Evolutionary conservation across 2,113 vertebrate species (phyloP).

Genomic region (Crocuta crocuta): DNA sequence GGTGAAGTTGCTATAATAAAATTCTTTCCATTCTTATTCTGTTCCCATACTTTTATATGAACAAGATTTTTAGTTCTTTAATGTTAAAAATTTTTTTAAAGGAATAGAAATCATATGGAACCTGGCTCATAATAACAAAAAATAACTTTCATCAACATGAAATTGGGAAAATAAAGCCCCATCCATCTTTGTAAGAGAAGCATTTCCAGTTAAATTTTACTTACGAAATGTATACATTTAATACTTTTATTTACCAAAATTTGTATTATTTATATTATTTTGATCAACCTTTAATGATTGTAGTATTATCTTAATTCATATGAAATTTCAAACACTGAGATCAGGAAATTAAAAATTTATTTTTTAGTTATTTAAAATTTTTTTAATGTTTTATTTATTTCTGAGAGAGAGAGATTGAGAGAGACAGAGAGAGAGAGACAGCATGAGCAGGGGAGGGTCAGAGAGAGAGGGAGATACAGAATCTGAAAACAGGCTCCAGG

Average conservation of each 20-base stretch:
- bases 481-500: no score
- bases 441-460: no score
- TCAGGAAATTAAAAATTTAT: not conserved
- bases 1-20: not conserved
- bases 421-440: no score
- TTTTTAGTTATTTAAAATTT: not conserved
- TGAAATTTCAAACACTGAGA: slow-evolving; percentile 12
- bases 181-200: not conserved
- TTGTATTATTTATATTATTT: not conserved
- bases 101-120: not conserved
- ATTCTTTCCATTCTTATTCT: not conserved
- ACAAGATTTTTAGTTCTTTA: not conserved
- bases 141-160: not conserved
- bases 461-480: no score
- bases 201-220: slow-evolving; percentile 40
- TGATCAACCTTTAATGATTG: not conserved
- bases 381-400: no score
- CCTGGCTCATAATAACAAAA: not conserved
- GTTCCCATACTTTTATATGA: not conserved
- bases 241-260: not conserved
- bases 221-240: not conserved
- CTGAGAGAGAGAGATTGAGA: no score
- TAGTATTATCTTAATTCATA: not conserved
- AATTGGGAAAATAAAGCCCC: not conserved
- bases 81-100: not conserved